These are phyloP conservation scores for Apeltes quadracus DNA, from an alignment of 2,113 vertebrate genomes.

Conservation along the genomic window DNA sequence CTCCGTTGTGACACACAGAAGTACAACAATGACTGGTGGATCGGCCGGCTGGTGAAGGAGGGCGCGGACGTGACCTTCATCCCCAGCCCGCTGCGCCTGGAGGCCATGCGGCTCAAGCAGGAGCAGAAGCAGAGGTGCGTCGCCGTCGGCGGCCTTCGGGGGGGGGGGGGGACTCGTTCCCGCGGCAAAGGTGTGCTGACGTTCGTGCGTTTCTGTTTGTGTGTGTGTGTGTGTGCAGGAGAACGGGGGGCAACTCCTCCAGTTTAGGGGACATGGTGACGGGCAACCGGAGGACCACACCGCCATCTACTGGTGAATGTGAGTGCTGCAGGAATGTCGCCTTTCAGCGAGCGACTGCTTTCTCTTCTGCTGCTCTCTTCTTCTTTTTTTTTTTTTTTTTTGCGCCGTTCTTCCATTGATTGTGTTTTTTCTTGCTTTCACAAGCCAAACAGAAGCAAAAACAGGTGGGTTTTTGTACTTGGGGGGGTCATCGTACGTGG, in stretches of 20 bases:
- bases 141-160: too few relatives aligned
- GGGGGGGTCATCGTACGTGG: background rate
- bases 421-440: constrained; percentile 78
- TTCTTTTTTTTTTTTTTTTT: background rate
- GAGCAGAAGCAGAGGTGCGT: constrained; percentile 93
- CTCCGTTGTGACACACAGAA: constrained; percentile 77
- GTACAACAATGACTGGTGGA: constrained; percentile 99
- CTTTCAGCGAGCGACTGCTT: constrained; percentile 8
- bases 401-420: constrained; percentile 40
- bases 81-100: constrained; percentile 93
- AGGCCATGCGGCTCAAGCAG: constrained; percentile 94
- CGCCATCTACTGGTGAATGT: constrained; percentile 88
- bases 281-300: constrained; percentile 91
- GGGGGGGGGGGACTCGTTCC: background rate
- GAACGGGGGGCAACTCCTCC: constrained; percentile 87
- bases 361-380: background rate
- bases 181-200: background rate
- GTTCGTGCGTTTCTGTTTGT: constrained; percentile 24
- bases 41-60: constrained; percentile 94
- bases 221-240: too few relatives aligned
- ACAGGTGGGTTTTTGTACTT: constrained; percentile 84
- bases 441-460: constrained; percentile 99
- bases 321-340: constrained; percentile 59
- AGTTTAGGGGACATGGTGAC: constrained; percentile 90
- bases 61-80: constrained; percentile 95